Base-by-base conservation (phyloP, 1,140 invertebrate species). In the Ceratitis capitata region DNA sequence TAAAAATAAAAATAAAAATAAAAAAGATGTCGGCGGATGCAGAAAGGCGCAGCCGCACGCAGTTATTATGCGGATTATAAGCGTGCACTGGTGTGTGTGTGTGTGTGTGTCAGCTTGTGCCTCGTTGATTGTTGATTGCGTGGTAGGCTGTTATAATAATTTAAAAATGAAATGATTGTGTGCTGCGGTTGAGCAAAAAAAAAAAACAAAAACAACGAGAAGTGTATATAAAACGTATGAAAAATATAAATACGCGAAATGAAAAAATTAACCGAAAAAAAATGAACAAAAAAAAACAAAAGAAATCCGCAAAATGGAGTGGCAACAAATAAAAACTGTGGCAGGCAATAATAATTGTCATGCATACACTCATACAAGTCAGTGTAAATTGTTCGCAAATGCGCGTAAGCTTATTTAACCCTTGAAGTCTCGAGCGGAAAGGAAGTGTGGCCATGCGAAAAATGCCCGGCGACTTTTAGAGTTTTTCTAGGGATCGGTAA, bases 91-190 rank as follows among this genome's bases (percentile, higher is more conserved):
- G 56, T 12, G 10, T 58, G 56, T 58, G 23, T 64, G 29, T 19
- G 26, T 64, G 12, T 23, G 0, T 78, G 32, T 78, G 35, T 10
- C 19, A 16, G 64, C 16, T 0, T 74, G 1, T 74, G 39, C 14
- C 9, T 61, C n/a, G n/a, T n/a, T n/a, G n/a, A n/a, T n/a, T n/a
- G n/a, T n/a, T n/a, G n/a, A n/a, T n/a, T 16, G 4, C 51, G n/a
- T 56, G 10, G n/a, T 61, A 29, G 7, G 19, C 69, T 23, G 35
- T 78, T 78, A 35, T 78, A 78, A 78, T 78, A 78, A 78, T 78
- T 78, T 42, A 78, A 78, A 26, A 14, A 78, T 78, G 69, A 78
- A 78, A 78, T 32, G 39, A 47, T 45, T 78, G 19, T 9, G n/a
- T 3, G 69, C 42, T 42, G 69, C 69, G 69, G 69, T 9, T n/a